phyloP scores from a whole-genome alignment of 2,888 invertebrate species.

The Cepaea hortensis region DNA sequence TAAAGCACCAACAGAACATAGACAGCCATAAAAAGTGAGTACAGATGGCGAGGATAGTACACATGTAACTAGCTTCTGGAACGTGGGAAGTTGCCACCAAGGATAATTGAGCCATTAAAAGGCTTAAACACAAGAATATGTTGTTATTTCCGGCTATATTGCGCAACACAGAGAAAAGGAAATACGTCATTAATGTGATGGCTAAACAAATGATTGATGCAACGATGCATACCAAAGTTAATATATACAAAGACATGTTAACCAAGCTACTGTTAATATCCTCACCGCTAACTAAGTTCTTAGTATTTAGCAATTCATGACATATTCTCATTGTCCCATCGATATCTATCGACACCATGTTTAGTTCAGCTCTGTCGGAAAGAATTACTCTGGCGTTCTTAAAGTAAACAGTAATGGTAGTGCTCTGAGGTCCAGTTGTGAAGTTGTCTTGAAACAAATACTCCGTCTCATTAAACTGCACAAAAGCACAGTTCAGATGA shows the following conservation, averaged over 20 bases:
- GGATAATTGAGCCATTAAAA: constrained; percentile 12
- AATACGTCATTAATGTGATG: constrained; percentile 27
- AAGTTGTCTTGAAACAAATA: neutral
- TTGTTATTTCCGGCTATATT: constrained; percentile 18
- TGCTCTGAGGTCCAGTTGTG: neutral
- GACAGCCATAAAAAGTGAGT: constrained; percentile 40
- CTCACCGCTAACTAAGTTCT: neutral
- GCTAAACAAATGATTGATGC: constrained; percentile 2
- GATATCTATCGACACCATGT: constrained; percentile 1
- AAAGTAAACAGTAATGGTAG: neutral
- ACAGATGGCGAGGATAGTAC: constrained; percentile 2
- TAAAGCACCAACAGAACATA: constrained; percentile 38
- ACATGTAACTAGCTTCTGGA: neutral
- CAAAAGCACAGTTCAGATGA: neutral
- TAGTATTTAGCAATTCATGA: constrained; percentile 7
- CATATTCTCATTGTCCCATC: constrained; percentile 16
- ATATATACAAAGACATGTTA: neutral
- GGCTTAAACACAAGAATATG: constrained; percentile 6
- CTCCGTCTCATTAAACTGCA: neutral
- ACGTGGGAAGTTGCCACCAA: constrained; percentile 5
- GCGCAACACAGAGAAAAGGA: constrained; percentile 18
- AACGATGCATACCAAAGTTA: constrained; percentile 17
- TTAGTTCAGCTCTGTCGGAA: neutral
- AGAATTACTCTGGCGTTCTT: neutral
- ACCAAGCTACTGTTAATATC: neutral